These are phyloP conservation scores for Papilio aristodemus DNA, from an alignment of 1,140 invertebrate genomes.

Conservation along the genomic window DNA sequence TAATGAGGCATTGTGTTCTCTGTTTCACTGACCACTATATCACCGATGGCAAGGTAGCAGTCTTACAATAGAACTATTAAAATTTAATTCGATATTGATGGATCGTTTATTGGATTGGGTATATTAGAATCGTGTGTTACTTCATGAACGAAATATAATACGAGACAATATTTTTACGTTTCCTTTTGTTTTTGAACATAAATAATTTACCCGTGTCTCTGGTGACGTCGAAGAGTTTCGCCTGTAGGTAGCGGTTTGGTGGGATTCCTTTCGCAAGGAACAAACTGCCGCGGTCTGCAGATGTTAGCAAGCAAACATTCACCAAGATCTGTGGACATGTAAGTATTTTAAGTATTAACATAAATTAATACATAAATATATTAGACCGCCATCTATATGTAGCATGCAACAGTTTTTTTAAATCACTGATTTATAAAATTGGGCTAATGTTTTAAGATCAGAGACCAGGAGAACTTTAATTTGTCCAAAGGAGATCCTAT, in stretches of 20 bases:
- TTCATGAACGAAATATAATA: neutral
- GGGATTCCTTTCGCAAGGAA: conserved; percentile 91
- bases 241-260: conserved; percentile 88
- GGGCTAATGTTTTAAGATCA: no score
- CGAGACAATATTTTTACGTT: neutral
- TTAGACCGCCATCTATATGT: no score
- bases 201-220: conserved; percentile 87
- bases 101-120: neutral
- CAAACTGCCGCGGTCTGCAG: conserved; percentile 92
- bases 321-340: conserved; percentile 87
- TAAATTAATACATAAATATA: no score
- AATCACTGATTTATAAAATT: no score
- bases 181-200: no score
- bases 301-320: conserved; percentile 92
- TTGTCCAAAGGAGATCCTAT: no score
- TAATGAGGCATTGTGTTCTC: conserved; percentile 17
- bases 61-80: conserved; percentile 19
- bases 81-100: conserved; percentile 26
- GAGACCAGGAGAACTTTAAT: no score
- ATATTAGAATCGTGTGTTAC: no score
- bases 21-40: conserved; percentile 3
- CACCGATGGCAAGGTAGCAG: neutral
- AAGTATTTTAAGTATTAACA: no score
- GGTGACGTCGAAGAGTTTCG: conserved; percentile 95
- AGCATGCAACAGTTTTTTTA: no score